A percentile compares a stretch with the other conserved stretches of the same genome.
Conservation (phyloP, 37 sponge, comb jelly and placozoan species). For the Aphrocallistes beatrix region DNA sequence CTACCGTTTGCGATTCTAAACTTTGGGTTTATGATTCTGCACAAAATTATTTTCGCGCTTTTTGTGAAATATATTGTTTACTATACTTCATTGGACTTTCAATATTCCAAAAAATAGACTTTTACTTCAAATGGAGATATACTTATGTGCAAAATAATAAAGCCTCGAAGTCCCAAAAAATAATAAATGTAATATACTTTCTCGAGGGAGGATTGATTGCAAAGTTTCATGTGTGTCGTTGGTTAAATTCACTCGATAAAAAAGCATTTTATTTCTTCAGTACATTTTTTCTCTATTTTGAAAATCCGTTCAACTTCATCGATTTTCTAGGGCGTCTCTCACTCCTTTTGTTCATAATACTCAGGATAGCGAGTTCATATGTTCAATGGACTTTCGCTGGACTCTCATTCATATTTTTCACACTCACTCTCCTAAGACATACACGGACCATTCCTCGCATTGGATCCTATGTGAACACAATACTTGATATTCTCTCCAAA, state of each 20-base stretch:
- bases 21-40: neutral
- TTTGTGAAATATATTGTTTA: neutral
- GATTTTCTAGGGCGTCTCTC: neutral
- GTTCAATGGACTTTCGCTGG: conserved; percentile 1
- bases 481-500: neutral
- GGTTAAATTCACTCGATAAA: neutral
- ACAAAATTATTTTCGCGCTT: neutral
- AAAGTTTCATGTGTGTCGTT: neutral
- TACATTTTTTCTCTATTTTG: neutral
- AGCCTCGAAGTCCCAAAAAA: neutral
- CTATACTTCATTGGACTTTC: neutral
- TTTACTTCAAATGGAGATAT: neutral
- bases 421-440: neutral
- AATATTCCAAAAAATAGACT: neutral
- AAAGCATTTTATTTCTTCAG: neutral
- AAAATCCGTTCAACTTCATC: neutral
- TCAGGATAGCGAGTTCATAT: neutral
- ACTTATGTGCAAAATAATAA: neutral
- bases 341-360: neutral
- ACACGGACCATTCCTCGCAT: neutral
- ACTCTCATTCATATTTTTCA: neutral
- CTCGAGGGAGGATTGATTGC: neutral
- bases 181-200: neutral
- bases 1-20: neutral
- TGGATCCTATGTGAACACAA: neutral